Evolutionary conservation across 2,888 invertebrate species (phyloP).

Genomic region (Lasioglossum pauxillum): DNA sequence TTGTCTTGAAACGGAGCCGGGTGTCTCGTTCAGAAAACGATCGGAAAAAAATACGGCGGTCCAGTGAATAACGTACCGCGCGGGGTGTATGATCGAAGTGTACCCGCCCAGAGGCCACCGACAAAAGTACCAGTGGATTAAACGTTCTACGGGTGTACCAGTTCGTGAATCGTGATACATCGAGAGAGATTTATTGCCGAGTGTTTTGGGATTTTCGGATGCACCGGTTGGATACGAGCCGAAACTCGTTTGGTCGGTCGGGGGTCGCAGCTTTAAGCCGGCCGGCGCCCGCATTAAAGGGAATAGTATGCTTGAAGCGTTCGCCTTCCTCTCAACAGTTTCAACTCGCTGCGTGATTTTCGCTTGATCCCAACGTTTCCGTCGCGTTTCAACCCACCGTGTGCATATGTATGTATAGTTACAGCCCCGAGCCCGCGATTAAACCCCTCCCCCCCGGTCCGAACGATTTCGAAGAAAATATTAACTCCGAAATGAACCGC

Average conservation of each 20-base stretch:
- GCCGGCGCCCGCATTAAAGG: slow-evolving; percentile 81
- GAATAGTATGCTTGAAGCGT: slow-evolving; percentile 73
- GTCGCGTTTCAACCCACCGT: background rate
- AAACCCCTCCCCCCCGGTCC: background rate
- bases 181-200: background rate
- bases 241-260: slow-evolving; percentile 31
- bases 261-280: slow-evolving; percentile 71
- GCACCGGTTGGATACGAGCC: slow-evolving; percentile 1
- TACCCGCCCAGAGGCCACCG: background rate
- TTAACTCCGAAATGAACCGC: slow-evolving; percentile 34
- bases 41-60: background rate
- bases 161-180: background rate
- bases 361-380: background rate
- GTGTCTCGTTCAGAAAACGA: background rate
- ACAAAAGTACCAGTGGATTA: background rate
- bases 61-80: slow-evolving; percentile 11
- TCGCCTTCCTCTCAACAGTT: slow-evolving; percentile 8
- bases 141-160: slow-evolving; percentile 24
- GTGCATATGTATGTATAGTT: background rate
- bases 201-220: slow-evolving; percentile 1
- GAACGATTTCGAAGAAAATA: background rate
- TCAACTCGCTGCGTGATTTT: background rate
- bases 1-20: background rate
- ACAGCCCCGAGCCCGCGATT: background rate
- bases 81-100: slow-evolving; percentile 4